phyloP scores from a whole-genome alignment of 2,113 vertebrate genomes.

The Neotragus pygmaeus region DNA sequence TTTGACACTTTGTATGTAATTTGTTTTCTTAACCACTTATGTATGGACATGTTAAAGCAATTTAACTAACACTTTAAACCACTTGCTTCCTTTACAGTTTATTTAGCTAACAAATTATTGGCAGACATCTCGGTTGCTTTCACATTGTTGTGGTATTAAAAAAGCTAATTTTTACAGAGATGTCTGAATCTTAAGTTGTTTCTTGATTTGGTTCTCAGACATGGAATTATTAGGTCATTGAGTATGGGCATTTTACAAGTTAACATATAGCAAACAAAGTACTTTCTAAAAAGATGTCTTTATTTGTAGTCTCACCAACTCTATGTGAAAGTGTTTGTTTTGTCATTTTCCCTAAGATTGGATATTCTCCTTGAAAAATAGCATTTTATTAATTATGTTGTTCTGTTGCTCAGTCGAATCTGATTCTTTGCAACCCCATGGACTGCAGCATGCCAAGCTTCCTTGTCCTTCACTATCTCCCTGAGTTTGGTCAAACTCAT shows the following conservation, averaged over 20 bases:
- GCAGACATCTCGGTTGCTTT: neutral
- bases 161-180: neutral
- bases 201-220: neutral
- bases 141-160: neutral
- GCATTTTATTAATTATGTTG: neutral
- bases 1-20: neutral
- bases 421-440: neutral
- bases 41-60: neutral
- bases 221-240: neutral
- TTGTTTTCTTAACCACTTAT: neutral
- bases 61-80: neutral
- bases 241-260: neutral
- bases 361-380: neutral
- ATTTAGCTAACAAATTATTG: neutral
- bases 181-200: conserved; percentile 25
- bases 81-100: neutral
- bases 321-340: neutral
- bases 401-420: neutral
- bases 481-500: neutral
- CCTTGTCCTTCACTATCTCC: neutral
- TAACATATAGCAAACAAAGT: neutral
- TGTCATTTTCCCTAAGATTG: neutral
- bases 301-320: neutral
- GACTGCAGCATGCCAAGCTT: neutral
- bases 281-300: neutral